These are phyloP conservation scores for Thalassaphorura encarpata DNA, from an alignment of 1,140 invertebrate species.

Conservation along the genomic window DNA sequence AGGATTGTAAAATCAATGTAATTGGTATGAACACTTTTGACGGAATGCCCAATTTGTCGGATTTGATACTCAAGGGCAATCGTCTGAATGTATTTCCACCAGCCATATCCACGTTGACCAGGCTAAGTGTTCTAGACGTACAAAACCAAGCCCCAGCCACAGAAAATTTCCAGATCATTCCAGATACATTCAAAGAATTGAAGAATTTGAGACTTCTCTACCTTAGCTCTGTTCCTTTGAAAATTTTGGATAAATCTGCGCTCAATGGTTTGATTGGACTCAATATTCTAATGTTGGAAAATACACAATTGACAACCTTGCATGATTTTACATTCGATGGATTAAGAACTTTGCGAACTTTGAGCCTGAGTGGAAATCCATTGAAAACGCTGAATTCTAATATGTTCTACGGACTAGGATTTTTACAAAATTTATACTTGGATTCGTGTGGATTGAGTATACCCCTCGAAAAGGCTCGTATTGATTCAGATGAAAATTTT, in stretches of 20 bases:
- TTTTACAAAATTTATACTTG: neutral
- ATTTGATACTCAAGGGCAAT: conserved; percentile 8
- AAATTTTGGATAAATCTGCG: neutral
- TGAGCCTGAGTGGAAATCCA: conserved; percentile 1
- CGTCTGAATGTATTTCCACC: conserved; percentile 3
- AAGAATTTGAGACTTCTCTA: neutral
- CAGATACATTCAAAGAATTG: neutral
- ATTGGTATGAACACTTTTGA: conserved; percentile 10
- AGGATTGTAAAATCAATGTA: conserved; percentile 1
- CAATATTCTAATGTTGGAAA: neutral
- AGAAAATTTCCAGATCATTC: neutral
- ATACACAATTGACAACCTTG: conserved; percentile 4
- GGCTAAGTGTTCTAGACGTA: neutral
- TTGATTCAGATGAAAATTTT: neutral
- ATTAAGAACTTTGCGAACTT: neutral
- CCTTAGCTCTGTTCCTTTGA: neutral
- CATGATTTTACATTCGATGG: conserved; percentile 7
- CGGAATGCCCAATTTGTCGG: conserved; percentile 3
- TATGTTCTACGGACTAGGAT: conserved; percentile 10
- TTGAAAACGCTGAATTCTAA: neutral
- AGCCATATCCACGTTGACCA: neutral
- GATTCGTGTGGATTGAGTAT: neutral
- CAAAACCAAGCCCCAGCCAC: neutral
- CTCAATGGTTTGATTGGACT: conserved; percentile 13
- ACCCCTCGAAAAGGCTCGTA: neutral